phyloP scores from a whole-genome alignment of 2,113 vertebrate genomes.

The Oreochromis niloticus region DNA sequence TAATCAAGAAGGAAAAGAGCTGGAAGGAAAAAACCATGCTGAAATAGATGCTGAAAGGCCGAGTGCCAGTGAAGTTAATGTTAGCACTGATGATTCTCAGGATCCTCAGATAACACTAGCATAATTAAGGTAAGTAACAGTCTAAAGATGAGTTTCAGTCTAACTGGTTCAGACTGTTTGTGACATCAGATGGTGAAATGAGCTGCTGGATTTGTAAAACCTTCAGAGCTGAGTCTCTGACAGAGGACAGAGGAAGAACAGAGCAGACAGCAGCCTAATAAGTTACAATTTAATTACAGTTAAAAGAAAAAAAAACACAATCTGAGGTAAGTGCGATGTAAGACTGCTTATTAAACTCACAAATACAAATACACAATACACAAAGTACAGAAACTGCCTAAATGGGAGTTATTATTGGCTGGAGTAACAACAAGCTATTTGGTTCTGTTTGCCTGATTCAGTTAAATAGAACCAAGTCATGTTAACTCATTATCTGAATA shows the following conservation, averaged over 20 bases:
- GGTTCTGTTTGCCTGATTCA: not conserved
- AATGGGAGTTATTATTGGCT: not conserved
- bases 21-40: not conserved
- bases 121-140: not conserved
- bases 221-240: not conserved
- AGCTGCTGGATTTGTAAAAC: not conserved
- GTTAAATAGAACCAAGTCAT: accelerated
- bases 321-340: not conserved
- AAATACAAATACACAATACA: not conserved
- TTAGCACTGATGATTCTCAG: not conserved
- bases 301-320: not conserved
- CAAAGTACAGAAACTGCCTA: not conserved
- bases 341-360: not conserved
- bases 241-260: not conserved
- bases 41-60: not conserved
- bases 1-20: not conserved
- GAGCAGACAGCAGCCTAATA: not conserved
- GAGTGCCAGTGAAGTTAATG: not conserved
- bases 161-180: not conserved
- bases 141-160: not conserved
- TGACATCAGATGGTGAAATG: not conserved
- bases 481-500: not conserved
- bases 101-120: not conserved
- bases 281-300: not conserved
- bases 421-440: not conserved